Evolutionary conservation across 64 coral and sea anemone genomes (phyloP), one percentile per base, ranked within the genome.

Genomic region (Trachythela sp.): DNA sequence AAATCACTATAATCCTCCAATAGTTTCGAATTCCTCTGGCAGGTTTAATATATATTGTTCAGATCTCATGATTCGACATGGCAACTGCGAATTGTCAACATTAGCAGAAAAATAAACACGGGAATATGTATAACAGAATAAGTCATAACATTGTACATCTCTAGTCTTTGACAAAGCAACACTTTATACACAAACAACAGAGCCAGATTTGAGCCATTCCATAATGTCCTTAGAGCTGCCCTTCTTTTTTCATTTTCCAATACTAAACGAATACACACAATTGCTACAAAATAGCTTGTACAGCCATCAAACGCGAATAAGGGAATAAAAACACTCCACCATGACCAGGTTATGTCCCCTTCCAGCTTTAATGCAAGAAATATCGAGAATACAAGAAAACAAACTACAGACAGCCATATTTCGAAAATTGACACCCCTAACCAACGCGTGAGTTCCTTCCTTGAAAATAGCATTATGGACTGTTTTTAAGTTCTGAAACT

Each of bases 321-420:
- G 6, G 96, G 96, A 36, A 99, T 93, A 86, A 99, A 99, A 13
- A 94, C 96, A 27, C 67, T 90, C 96, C 96, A 99, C 96, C 96
- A 99, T 52, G 89, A 93, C 86, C 92, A 77, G 1, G 83, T 49
- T 36, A 67, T 39, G 0, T 48, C 37, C 22, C 41, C 91, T 84
- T 99, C 96, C 36, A 92, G 41, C 89, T 99, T 99, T 83, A 99
- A 59, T 29, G 89, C 96, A 17, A 99, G 38, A 77, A 99, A 85
- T 54, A 99, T 89, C 39, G 96, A 95, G 84, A 99, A 99, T 51
- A 94, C 58, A 42, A 99, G 91, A 24, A 95, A 68, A 20, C 91
- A 72, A 8, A 91, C 26, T 13, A 99, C 92, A 29, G 92, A 87
- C 54, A 99, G 91, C 96, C 96, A 99, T 24, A 99, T 49, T 38